Evolutionary conservation across 2,797 vertebrate genomes (phyloP), one percentile per base, ranked within the genome.

Genomic region (Enteromius anoplus): DNA sequence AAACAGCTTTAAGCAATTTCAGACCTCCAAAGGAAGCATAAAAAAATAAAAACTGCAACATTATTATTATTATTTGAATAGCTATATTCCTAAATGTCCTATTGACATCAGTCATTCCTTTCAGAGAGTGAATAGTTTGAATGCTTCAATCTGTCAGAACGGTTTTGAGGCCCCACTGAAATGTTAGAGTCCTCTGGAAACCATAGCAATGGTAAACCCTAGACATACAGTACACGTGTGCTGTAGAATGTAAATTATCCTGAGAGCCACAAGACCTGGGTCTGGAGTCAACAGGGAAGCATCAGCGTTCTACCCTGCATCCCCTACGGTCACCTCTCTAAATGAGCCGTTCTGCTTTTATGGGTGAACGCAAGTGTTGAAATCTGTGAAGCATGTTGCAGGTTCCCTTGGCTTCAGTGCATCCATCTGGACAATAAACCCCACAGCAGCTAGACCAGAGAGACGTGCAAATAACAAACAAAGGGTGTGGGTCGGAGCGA

Each of bases 381-480:
- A 90, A 91, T 80, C 87, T 90, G 92, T 90, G 86, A 87, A 91
- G 86, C 87, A 85, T 17, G 72, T 81, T 85, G 88, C 66, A 29
- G 90, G 91, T 90, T 93, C 90, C 91, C 87, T 88, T 89, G 89
- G 86, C 89, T 91, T 89, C 88, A 91, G 91, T 37, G 84, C 86
- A 55, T 85, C 86, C 93, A 95, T 93, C 92, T 93, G 92, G 92
- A 89, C 88, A 88, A 91, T 93, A 93, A 93, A 94, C 82, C 65
- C 66, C 42, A 75, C 68, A 85, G 82, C 81, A 62, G 79, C 78
- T 62, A 80, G 45, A 64, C 85, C 49, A 80, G n/a, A 70, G 78
- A 80, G 79, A 75, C 69, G 70, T 79, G 83, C 64, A 71, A 76
- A 87, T 89, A 89, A 89, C 75, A 87, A 88, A 88, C 85, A 80